Percentiles rank a stretch among this genome's conserved stretches.
These are phyloP conservation scores for Drosophila sturtevanti DNA, from an alignment of 1,140 invertebrate genomes.

Conservation along the genomic window DNA sequence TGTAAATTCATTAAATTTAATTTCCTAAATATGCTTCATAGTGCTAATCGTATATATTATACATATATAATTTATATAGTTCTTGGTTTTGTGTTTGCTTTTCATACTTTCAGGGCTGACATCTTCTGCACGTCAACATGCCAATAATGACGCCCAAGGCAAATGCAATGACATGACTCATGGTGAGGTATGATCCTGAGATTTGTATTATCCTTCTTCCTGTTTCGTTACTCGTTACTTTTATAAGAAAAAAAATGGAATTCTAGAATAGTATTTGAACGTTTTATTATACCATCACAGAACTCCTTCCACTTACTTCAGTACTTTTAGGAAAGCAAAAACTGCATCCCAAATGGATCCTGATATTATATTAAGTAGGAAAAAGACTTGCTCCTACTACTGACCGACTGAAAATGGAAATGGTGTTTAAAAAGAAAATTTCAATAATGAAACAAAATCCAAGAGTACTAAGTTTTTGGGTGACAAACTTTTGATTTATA, in stretches of 20 bases:
- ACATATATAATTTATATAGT: too few species aligned
- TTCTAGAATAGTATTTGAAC: neutral
- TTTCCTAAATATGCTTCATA: neutral
- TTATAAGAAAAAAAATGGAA: neutral
- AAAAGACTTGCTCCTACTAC: neutral
- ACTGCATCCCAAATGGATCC: neutral
- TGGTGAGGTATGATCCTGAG: neutral
- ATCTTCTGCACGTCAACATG: constrained; percentile 43
- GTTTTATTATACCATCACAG: too few species aligned
- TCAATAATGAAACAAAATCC: neutral
- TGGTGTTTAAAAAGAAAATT: neutral
- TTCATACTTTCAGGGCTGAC: constrained; percentile 1
- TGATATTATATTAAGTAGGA: neutral
- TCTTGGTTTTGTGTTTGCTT: too few species aligned
- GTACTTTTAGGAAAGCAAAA: neutral
- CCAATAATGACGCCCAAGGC: constrained; percentile 47
- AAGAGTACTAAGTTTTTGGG: neutral
- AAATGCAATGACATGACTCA: constrained; percentile 58
- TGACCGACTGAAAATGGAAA: neutral
- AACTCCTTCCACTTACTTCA: neutral
- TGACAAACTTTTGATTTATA: neutral
- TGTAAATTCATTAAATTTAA: neutral
- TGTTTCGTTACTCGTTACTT: neutral
- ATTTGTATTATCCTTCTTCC: neutral
- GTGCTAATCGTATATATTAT: neutral